Base-by-base conservation (phyloP, 2,113 vertebrate species). In the Heliornis fulica region DNA sequence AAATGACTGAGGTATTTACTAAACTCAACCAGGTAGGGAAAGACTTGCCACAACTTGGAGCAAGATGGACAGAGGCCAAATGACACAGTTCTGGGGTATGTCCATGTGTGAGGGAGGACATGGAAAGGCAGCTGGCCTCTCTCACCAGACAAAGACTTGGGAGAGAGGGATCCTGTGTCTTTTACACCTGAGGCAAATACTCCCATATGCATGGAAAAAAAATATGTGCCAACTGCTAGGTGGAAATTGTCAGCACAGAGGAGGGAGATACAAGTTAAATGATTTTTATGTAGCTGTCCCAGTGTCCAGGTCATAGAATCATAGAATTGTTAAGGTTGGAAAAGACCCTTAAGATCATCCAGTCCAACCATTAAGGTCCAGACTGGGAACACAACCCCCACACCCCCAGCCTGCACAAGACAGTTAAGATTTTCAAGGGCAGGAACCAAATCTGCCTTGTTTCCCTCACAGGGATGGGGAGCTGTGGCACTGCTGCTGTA, bases 51-150 rank as follows among this genome's bases (percentile, higher is more conserved):
- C 36, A 63, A 72, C 38, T 50, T 72, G 20, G 23, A 84, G 72
- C 0, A 26, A 60, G n/a, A 91, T 91, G 81, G 59, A 79, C 51
- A 54, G 68, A 80, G 28, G 94, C 92, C 75, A 80, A 95, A 83
- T 89, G 94, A 90, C 93, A 71, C 56, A 72, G 53, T 83, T 89
- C 72, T 94, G 65, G 69, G 36, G 51, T 34, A 21, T 6, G n/a
- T 48, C 56, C 43, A 36, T 13, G 48, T 0, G 0, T 0, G 0
- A 74, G 41, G 54, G 59, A 89, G 36, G 61, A 91, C 79, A 86
- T 54, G 80, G 80, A 74, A 89, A 87, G 41, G 54, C 91, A 95
- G 80, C 87, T 96, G 93, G 63, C 63, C 75, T 87, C 82, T 54
- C 90, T 91, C 19, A 0, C 46, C 57, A 83, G 69, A 46, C 87